These are phyloP conservation scores for Stegana nigrithorax DNA, from an alignment of 2,888 invertebrate species.

Conservation along the genomic window DNA sequence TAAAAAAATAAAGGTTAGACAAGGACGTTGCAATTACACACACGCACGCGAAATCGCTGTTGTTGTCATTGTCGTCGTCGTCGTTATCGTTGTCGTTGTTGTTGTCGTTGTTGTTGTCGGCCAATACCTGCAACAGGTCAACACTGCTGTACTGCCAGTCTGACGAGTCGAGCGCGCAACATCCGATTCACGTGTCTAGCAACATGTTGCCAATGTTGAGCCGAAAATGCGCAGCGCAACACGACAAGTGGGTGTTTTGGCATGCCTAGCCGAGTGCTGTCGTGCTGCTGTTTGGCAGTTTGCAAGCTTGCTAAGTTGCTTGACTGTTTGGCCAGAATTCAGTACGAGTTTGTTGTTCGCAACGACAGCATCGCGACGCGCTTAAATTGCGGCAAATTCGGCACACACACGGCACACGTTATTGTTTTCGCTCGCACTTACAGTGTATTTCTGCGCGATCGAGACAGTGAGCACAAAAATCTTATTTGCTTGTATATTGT, in stretches of 20 bases:
- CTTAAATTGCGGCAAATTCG: background rate
- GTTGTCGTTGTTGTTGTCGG: no score
- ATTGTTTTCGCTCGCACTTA: background rate
- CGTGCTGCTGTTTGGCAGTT: background rate
- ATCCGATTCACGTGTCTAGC: background rate
- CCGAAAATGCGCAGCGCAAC: background rate
- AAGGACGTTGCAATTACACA: background rate
- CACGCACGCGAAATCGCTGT: no score
- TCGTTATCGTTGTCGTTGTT: no score
- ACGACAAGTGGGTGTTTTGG: slow-evolving; percentile 1
- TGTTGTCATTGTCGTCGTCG: no score
- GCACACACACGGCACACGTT: background rate
- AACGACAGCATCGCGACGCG: background rate
- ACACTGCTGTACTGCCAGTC: no score
- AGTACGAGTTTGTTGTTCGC: slow-evolving; percentile 11
- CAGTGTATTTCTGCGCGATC: slow-evolving; percentile 1
- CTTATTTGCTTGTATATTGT: background rate
- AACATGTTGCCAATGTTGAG: background rate
- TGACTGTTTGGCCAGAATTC: background rate
- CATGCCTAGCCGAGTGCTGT: background rate
- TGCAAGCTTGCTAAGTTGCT: background rate
- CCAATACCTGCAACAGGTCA: no score
- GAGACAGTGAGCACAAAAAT: slow-evolving; percentile 1
- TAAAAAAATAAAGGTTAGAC: background rate
- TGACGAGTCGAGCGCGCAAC: background rate